A percentile compares a stretch with the other conserved stretches of the same genome.
Conservation (phyloP, 2,113 vertebrate genomes). For the Semicossyphus pulcher region DNA sequence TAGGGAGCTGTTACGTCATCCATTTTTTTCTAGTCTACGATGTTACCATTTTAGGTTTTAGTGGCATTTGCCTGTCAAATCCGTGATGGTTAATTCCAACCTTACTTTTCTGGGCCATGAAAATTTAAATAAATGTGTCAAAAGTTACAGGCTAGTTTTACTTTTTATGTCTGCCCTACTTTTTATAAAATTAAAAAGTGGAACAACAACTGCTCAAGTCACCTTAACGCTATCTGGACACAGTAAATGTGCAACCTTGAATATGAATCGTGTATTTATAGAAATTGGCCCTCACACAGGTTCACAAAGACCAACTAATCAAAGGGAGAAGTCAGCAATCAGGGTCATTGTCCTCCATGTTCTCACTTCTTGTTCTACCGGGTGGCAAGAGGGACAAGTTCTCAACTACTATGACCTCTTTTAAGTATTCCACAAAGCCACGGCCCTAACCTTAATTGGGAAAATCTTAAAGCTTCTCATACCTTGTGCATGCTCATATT, state of each 20-base stretch:
- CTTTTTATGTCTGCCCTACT: constrained; percentile 24
- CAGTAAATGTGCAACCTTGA: constrained; percentile 22
- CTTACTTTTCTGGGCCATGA: no score
- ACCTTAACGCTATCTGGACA: constrained; percentile 36
- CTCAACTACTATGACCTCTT: constrained; percentile 36
- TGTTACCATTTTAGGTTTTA: no score
- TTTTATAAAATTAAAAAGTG: constrained; percentile 13
- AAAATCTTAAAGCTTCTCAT: constrained; percentile 15
- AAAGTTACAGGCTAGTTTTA: not conserved
- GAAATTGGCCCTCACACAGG: constrained; percentile 13
- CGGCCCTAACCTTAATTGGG: constrained; percentile 11
- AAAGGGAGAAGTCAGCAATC: constrained; percentile 32
- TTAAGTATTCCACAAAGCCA: constrained; percentile 48
- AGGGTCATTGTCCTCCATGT: constrained; percentile 25
- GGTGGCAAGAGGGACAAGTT: constrained; percentile 35
- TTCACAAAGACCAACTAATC: constrained; percentile 49
- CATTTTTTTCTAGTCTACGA: no score
- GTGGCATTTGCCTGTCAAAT: no score
- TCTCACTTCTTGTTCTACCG: no score
- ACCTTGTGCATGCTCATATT: constrained; percentile 8
- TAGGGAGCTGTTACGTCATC: no score
- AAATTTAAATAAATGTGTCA: no score
- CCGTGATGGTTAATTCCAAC: no score
- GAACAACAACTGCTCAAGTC: constrained; percentile 11
- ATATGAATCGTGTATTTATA: constrained; percentile 30